A percentile compares a stretch with the other conserved stretches of the same genome.
Conservation (phyloP, 2,888 invertebrate species). For the Caenorhabditis drosophilae region DNA sequence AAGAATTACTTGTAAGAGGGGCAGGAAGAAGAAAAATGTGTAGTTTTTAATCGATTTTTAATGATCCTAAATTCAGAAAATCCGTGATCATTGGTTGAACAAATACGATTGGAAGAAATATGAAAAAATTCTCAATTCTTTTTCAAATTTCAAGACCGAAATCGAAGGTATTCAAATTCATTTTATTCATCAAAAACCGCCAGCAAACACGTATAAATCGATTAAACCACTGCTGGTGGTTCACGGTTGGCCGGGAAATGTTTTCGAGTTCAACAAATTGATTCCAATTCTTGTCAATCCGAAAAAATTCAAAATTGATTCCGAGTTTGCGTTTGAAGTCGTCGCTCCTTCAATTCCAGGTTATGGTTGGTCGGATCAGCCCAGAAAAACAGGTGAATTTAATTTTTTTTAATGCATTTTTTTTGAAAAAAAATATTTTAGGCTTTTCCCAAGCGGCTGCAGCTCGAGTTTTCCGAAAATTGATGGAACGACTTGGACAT, state of each 20-base stretch:
- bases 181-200: constrained; percentile 78
- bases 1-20: constrained; percentile 68
- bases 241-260: constrained; percentile 87
- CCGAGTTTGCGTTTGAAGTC: constrained; percentile 69
- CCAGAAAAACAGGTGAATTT: constrained; percentile 75
- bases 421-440: constrained; percentile 25
- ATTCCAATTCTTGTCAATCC: constrained; percentile 74
- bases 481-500: constrained; percentile 79
- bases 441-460: constrained; percentile 65
- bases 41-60: no score
- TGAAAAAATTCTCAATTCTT: constrained; percentile 78
- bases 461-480: constrained; percentile 74
- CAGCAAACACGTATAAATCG: constrained; percentile 60
- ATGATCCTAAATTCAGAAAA: no score
- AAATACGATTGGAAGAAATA: constrained; percentile 80
- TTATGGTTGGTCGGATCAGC: constrained; percentile 73
- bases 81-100: constrained; percentile 79
- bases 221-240: constrained; percentile 76
- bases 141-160: constrained; percentile 79
- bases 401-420: no score
- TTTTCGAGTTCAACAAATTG: constrained; percentile 80
- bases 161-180: constrained; percentile 79
- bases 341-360: constrained; percentile 74
- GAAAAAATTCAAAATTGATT: constrained; percentile 46
- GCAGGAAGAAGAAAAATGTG: not conserved